Evolutionary conservation across 2,113 vertebrate species (phyloP), one percentile per base, ranked within the genome.

Genomic region (Paracanthobrama guichenoti): DNA sequence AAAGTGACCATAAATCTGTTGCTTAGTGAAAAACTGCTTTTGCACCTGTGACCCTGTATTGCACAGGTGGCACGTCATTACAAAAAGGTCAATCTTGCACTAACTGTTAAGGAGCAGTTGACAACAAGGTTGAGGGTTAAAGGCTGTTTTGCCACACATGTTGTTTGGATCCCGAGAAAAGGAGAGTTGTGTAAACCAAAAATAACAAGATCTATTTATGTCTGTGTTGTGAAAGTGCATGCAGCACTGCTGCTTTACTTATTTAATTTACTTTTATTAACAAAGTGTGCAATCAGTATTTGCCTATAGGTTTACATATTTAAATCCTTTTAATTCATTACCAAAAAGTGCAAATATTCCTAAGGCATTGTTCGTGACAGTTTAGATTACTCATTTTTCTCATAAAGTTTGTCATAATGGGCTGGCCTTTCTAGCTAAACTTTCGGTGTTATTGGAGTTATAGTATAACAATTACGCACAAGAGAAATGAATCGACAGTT

Each of bases 1-100:
- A 42, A 78, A 50, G n/a, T 8, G 72, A 53, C 4, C 46, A 53
- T 60, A 64, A 62, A 42, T 35, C 16, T 71, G 28, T 77, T 26
- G 28, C n/a, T 18, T 28, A 4, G 79, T 57, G 48, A 67, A 57
- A 55, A 81, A 18, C 62, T 55, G 72, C 87, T 91, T 89, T 83
- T 88, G 91, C 91, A 94, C 93, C 91, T 93, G 91, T 93, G 88
- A 66, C 88, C 78, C 74, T 83, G 83, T 84, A 88, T 86, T 73
- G 87, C 86, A 90, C 86, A 75, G 82, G 81, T 73, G 83, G 16
- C 14, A 87, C 84, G 89, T 90, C 88, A 88, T 67, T 78, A 55
- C 88, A 73, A 85, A 69, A 66, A 86, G 92, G 90, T 92, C 91
- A 89, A 81, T 86, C 87, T 81, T 90, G 84, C 60, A 84, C 77